Evolutionary conservation across 2,797 vertebrate species (phyloP), one percentile per base, ranked within the genome.

Genomic region (Enteromius unitaeniatus): DNA sequence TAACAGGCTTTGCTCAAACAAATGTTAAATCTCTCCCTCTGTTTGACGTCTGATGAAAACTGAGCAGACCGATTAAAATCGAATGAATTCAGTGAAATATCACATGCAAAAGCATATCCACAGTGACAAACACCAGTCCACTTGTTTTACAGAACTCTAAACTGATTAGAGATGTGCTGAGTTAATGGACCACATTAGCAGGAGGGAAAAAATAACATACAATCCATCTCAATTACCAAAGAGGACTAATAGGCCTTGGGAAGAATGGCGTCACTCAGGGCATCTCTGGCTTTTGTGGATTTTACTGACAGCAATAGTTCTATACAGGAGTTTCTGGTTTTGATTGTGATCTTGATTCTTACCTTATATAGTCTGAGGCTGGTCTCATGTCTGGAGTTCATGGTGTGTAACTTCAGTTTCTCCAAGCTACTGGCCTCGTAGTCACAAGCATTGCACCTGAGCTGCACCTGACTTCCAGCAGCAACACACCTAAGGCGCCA

Each of bases 351-450:
- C 2, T 28, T 28, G 69, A 65, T 28, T 28, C 76, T 86, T 89
- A 99, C 98, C 96, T 97, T 95, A 89, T 99, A 99, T 85, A 99
- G 92, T 91, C 97, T 97, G 86, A 98, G 92, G 92, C 97, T 97
- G 91, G 96, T 96, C 93, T 98, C 96, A 0, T 99, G 98, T 92
- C 97, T 95, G 1, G 97, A 96, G 91, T 95, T 96, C 89, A 96
- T 95, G 0, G 97, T 97, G 94, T 99, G 98, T 78, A 97, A 95
- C 64, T 96, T 95, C 53, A 99, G 95, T 91, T 99, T 99, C 94
- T 99, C 98, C 90, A 99, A 87, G 88, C 98, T 99, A 92, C 97
- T 97, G 88, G 97, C 98, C 90, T 98, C 96, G 70, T 98, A 99
- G 93, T 98, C 97, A 0, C 98, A 99, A 5, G 98, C 96, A 0